Conservation (phyloP, 2,797 vertebrate species). For the Acanthornis magna region DNA sequence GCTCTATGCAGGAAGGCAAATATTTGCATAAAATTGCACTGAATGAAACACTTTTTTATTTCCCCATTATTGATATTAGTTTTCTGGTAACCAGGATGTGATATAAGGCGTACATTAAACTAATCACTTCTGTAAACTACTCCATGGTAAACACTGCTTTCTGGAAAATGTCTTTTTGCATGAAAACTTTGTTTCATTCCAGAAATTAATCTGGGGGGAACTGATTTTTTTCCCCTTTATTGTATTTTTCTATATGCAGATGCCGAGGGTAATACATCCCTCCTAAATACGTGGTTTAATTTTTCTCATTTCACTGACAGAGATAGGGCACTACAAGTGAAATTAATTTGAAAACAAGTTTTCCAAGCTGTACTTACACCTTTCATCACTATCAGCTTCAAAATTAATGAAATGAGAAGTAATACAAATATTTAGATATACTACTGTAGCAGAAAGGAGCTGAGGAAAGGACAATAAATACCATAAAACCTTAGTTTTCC, state of each 20-base stretch:
- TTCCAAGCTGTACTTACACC: background rate
- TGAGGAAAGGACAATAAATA: conserved; percentile 6
- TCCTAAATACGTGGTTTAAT: background rate
- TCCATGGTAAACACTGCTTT: background rate
- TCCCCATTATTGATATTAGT: background rate
- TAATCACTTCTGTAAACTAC: background rate
- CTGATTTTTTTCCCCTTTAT: background rate
- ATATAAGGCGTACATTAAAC: background rate
- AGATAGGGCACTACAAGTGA: background rate
- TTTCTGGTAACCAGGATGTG: background rate
- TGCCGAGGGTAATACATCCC: background rate
- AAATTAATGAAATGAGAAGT: background rate
- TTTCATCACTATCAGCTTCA: background rate
- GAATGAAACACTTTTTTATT: background rate
- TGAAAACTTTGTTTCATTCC: background rate
- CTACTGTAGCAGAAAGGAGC: background rate
- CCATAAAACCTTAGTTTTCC: background rate
- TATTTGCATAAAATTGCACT: background rate
- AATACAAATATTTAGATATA: background rate
- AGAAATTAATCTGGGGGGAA: background rate
- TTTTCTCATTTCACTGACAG: background rate
- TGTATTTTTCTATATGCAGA: background rate
- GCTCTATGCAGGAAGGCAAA: background rate
- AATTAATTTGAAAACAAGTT: background rate
- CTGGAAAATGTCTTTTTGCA: background rate